Evolutionary conservation across 2,797 vertebrate species (phyloP).

Genomic region (Phalloptychus januarius): DNA sequence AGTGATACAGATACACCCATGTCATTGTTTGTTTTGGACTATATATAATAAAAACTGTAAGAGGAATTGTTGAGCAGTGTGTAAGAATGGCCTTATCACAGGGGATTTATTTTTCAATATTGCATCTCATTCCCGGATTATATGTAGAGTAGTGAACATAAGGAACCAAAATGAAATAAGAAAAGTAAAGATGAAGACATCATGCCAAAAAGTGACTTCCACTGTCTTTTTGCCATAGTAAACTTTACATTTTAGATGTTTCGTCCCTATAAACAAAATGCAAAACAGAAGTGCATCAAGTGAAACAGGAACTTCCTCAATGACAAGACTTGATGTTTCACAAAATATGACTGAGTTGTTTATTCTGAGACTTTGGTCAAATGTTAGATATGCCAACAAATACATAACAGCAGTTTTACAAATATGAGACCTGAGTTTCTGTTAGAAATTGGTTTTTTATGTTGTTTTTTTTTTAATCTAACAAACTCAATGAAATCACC

Average conservation of each 20-base stretch:
- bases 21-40: conserved; percentile 36
- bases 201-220: background rate
- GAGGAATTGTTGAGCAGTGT: conserved; percentile 14
- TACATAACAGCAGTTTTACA: background rate
- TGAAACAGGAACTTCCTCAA: background rate
- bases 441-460: background rate
- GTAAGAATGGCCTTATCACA: conserved; percentile 27
- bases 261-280: background rate
- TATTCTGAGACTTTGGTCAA: background rate
- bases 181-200: background rate
- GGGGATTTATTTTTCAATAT: background rate
- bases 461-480: background rate
- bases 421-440: background rate
- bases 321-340: background rate
- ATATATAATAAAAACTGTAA: background rate
- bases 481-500: background rate
- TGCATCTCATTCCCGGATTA: background rate
- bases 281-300: background rate
- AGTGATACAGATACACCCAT: conserved; percentile 26
- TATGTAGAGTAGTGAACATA: background rate
- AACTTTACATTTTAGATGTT: background rate
- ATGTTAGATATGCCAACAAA: background rate
- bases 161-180: background rate
- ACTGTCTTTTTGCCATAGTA: background rate
- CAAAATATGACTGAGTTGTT: background rate